Percentiles rank a stretch among this genome's conserved stretches.
phyloP scores from a whole-genome alignment of 53 echinoderm and acorn worm species.

The Echinarachnius parma region DNA sequence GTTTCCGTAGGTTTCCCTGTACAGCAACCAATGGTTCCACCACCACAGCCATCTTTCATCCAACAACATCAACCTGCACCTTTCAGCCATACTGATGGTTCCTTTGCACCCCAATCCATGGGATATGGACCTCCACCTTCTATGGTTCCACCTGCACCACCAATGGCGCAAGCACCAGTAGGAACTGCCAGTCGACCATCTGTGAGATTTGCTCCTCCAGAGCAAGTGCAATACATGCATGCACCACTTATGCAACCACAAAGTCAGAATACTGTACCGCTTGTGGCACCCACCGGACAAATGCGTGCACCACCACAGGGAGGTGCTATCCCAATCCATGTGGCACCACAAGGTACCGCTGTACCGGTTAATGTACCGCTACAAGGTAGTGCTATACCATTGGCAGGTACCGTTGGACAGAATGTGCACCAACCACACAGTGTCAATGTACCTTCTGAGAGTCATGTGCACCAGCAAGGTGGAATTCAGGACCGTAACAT shows the following conservation, averaged over 20 bases:
- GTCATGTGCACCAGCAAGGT: not conserved
- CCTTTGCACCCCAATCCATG: constrained; percentile 2
- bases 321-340: not conserved
- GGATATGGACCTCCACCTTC: constrained; percentile 3
- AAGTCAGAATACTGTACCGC: too few relatives aligned
- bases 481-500: not conserved
- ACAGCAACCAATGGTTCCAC: not conserved
- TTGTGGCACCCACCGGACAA: too few relatives aligned
- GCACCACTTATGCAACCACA: too few relatives aligned
- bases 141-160: not conserved
- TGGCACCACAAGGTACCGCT: not conserved
- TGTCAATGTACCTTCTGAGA: not conserved
- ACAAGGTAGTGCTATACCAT: not conserved
- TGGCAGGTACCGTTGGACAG: constrained; percentile 8
- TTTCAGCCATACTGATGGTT: not conserved
- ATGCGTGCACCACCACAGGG: too few relatives aligned
- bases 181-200: not conserved
- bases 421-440: not conserved
- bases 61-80: not conserved
- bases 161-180: not conserved
- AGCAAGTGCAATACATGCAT: too few relatives aligned
- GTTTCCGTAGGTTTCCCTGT: too few relatives aligned
- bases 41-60: not conserved
- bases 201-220: not conserved
- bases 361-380: not conserved